Evolutionary conservation across 2,888 invertebrate species (phyloP).

Genomic region (Orchesella flavescens): DNA sequence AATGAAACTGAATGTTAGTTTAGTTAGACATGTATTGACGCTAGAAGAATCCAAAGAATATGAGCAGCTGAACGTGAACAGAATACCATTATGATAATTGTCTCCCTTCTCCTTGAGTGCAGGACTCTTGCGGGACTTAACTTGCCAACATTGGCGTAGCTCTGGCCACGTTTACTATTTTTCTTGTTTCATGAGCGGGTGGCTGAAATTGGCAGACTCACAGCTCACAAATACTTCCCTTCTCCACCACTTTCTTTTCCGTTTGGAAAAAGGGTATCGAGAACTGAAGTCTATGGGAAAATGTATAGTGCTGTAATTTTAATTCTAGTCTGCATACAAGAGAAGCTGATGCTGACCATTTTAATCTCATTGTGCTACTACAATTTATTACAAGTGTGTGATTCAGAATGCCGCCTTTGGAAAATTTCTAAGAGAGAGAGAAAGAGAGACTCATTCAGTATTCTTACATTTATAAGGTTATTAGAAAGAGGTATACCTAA

Average conservation of each 20-base stretch:
- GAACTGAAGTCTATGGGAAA: too few species aligned
- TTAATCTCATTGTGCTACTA: slow-evolving; percentile 9
- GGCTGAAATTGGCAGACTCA: too few species aligned
- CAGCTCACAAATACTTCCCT: background rate
- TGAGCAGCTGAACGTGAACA: slow-evolving; percentile 24
- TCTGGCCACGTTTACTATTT: background rate
- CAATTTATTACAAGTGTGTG: slow-evolving; percentile 2
- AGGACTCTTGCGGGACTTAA: background rate
- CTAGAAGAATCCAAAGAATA: slow-evolving; percentile 3
- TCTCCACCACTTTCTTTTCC: background rate
- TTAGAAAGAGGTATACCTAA: background rate
- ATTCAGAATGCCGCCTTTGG: background rate
- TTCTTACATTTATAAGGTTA: background rate
- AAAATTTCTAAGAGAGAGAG: background rate
- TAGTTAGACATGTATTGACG: background rate
- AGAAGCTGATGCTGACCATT: slow-evolving; percentile 7
- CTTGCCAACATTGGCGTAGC: background rate
- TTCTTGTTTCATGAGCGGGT: too few species aligned
- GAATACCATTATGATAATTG: slow-evolving; percentile 28
- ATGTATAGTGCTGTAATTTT: background rate
- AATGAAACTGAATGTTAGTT: background rate
- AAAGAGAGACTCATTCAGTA: background rate
- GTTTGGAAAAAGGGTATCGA: background rate
- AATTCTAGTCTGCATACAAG: background rate
- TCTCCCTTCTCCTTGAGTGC: background rate